phyloP scores from a whole-genome alignment of 1,140 invertebrate genomes.

The Zaprionus inermis region DNA sequence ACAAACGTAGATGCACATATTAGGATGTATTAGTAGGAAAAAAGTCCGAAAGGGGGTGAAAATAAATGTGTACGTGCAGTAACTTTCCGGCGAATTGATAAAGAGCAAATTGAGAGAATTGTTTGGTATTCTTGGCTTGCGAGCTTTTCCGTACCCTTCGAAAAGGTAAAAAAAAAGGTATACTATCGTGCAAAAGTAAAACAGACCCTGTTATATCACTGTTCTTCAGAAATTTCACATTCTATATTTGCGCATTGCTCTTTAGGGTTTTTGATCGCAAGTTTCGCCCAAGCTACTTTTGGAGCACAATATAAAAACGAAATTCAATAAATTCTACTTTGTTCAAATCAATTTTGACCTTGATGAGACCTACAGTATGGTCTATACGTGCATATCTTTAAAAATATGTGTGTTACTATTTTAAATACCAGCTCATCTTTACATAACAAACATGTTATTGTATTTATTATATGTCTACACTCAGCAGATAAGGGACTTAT shows the following conservation, averaged over 20 bases:
- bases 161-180: too few relatives aligned
- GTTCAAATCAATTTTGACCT: background rate
- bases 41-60: background rate
- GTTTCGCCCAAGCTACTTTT: background rate
- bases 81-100: background rate
- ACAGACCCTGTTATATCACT: background rate
- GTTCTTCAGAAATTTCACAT: background rate
- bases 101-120: background rate
- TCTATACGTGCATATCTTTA: too few relatives aligned
- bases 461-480: conserved; percentile 6
- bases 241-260: background rate
- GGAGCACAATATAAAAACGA: background rate
- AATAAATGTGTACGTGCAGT: background rate
- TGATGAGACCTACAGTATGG: background rate
- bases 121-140: background rate
- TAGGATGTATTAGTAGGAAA: conserved; percentile 11
- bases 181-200: too few relatives aligned
- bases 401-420: too few relatives aligned
- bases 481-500: conserved; percentile 3
- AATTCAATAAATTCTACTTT: background rate
- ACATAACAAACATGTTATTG: too few relatives aligned
- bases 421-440: too few relatives aligned
- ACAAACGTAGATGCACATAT: too few relatives aligned
- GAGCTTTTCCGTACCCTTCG: background rate
- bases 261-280: background rate